These are phyloP conservation scores for Listronotus bonariensis DNA, from an alignment of 1,140 invertebrate species.

Conservation along the genomic window DNA sequence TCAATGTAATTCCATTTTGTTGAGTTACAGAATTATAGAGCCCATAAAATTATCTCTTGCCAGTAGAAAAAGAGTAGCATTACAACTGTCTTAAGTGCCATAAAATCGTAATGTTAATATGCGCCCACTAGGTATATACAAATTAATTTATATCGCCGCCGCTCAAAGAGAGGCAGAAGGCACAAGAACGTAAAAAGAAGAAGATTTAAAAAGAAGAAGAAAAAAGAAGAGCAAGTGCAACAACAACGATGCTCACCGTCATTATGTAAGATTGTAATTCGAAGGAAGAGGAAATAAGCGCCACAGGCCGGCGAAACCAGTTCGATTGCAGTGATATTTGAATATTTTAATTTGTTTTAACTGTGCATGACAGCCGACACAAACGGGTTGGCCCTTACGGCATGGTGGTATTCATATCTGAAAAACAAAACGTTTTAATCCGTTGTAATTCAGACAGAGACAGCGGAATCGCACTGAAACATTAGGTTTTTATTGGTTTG, in stretches of 20 bases:
- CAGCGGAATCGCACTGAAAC: too few relatives aligned
- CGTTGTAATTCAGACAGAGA: too few relatives aligned
- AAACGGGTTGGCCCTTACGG: too few relatives aligned
- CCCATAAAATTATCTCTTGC: not conserved
- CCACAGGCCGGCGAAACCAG: conserved; percentile 21
- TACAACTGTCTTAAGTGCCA: conserved; percentile 3
- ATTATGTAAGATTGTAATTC: conserved; percentile 24
- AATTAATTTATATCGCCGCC: conserved; percentile 18
- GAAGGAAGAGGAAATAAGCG: conserved; percentile 26
- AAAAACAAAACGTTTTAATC: too few relatives aligned
- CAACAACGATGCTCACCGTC: conserved; percentile 18
- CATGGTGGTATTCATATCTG: too few relatives aligned
- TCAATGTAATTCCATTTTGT: too few relatives aligned
- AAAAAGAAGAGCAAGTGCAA: conserved; percentile 12
- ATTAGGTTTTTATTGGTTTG: too few relatives aligned
- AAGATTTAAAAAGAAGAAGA: conserved; percentile 4
- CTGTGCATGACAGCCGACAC: too few relatives aligned
- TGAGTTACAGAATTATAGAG: too few relatives aligned
- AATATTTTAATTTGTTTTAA: conserved; percentile 19
- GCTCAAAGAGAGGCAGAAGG: conserved; percentile 4
- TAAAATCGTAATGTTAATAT: conserved; percentile 23
- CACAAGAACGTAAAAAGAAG: not conserved
- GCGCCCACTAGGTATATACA: conserved; percentile 14
- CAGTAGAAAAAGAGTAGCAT: not conserved
- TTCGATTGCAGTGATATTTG: conserved; percentile 22